A percentile compares a stretch with the other conserved stretches of the same genome.
These are phyloP conservation scores for Scelioninae gen. 2 DNA, from an alignment of 2,888 invertebrate genomes.

Conservation along the genomic window DNA sequence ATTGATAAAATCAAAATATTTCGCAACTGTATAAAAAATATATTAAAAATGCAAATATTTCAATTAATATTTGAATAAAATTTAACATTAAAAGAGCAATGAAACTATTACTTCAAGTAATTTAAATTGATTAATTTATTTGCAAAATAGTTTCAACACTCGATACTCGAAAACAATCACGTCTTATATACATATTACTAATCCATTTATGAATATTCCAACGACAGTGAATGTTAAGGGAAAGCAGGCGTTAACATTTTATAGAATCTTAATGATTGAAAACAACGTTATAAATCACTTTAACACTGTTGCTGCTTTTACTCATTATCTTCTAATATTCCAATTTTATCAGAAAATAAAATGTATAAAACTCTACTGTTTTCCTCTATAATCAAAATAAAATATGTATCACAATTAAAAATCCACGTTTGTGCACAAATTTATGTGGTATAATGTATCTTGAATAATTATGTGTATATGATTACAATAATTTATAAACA, in stretches of 20 bases:
- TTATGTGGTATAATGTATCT: constrained; percentile 1
- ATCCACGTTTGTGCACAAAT: constrained; percentile 30
- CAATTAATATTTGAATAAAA: no score
- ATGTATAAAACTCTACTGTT: constrained; percentile 18
- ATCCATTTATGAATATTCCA: not conserved
- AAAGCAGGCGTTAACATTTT: constrained; percentile 1
- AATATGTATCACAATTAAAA: constrained; percentile 39
- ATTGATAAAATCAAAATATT: no score
- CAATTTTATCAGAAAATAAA: constrained; percentile 14
- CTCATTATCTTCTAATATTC: not conserved
- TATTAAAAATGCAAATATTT: no score
- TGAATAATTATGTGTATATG: no score
- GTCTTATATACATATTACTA: not conserved
- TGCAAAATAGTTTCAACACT: not conserved
- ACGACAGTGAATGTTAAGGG: not conserved
- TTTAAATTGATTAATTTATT: not conserved
- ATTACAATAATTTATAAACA: no score
- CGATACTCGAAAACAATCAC: no score
- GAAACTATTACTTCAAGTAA: not conserved
- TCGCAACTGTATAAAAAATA: no score
- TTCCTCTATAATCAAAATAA: constrained; percentile 22
- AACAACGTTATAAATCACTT: not conserved
- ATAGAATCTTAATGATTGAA: constrained; percentile 5
- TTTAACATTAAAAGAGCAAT: no score
- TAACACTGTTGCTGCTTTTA: not conserved